Conservation (phyloP, 2,888 invertebrate genomes). For the Eueremaeus valkanovi region DNA sequence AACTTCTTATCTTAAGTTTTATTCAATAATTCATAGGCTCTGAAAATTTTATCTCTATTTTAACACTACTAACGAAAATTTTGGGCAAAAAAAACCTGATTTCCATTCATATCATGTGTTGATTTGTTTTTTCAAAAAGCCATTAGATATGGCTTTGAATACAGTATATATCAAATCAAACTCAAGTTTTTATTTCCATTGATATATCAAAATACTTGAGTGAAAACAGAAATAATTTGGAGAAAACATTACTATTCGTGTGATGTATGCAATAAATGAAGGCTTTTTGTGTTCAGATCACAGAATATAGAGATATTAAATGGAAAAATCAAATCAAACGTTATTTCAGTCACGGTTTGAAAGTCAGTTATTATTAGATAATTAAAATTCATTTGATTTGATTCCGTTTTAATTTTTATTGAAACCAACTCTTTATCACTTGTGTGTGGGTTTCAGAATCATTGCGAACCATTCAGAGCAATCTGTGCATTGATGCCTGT, state of each 20-base stretch:
- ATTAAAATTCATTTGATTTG: not conserved
- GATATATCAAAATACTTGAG: no score
- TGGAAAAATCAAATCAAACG: not conserved
- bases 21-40: constrained; percentile 8
- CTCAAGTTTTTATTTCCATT: not conserved
- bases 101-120: constrained; percentile 23
- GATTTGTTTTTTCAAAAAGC: constrained; percentile 1
- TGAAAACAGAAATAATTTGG: no score
- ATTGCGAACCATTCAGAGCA: not conserved
- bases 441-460: not conserved
- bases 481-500: not conserved
- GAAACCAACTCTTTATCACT: not conserved
- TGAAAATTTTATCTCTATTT: not conserved
- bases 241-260: no score
- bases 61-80: not conserved
- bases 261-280: not conserved
- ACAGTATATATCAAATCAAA: not conserved
- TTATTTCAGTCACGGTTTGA: constrained; percentile 3
- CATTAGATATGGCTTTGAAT: constrained; percentile 27
- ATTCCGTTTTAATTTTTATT: not conserved
- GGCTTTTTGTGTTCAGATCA: not conserved
- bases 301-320: not conserved
- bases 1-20: constrained; percentile 13
- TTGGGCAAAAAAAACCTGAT: not conserved
- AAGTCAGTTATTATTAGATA: not conserved